These are phyloP conservation scores for Argyrosomus regius DNA, from an alignment of 2,797 vertebrate species.

Conservation along the genomic window DNA sequence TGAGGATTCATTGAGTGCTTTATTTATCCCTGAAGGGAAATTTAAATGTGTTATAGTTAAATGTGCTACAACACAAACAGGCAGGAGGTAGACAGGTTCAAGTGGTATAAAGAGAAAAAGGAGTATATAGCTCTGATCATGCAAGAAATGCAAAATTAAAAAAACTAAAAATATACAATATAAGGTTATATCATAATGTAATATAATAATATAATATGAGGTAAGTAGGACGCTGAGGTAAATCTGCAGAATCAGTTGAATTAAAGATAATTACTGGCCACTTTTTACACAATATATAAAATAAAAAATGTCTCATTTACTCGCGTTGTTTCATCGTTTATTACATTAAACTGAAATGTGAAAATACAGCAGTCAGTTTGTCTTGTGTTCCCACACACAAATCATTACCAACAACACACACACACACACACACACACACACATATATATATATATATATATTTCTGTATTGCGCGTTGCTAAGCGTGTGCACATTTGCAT, in stretches of 20 bases:
- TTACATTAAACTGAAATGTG: not conserved
- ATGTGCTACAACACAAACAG: too few relatives aligned
- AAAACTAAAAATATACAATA: too few relatives aligned
- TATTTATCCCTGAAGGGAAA: too few relatives aligned
- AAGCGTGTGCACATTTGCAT: not conserved
- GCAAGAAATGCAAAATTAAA: too few relatives aligned
- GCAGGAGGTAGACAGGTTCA: too few relatives aligned
- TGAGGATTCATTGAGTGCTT: not conserved
- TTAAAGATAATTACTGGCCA: not conserved
- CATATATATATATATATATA: too few relatives aligned
- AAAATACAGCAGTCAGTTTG: not conserved
- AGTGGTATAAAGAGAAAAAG: too few relatives aligned
- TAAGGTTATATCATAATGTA: too few relatives aligned
- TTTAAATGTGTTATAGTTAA: not conserved
- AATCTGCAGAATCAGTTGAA: not conserved
- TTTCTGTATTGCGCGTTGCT: not conserved
- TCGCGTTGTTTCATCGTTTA: not conserved
- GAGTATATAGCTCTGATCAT: too few relatives aligned
- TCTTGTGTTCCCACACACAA: not conserved
- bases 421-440: too few relatives aligned
- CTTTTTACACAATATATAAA: not conserved
- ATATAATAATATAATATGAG: too few relatives aligned
- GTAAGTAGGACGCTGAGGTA: not conserved
- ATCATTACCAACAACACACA: not conserved
- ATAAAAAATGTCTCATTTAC: not conserved